Evolutionary conservation across 2,888 invertebrate species (phyloP), one percentile per base, ranked within the genome.

Genomic region (Hemaris fuciformis): DNA sequence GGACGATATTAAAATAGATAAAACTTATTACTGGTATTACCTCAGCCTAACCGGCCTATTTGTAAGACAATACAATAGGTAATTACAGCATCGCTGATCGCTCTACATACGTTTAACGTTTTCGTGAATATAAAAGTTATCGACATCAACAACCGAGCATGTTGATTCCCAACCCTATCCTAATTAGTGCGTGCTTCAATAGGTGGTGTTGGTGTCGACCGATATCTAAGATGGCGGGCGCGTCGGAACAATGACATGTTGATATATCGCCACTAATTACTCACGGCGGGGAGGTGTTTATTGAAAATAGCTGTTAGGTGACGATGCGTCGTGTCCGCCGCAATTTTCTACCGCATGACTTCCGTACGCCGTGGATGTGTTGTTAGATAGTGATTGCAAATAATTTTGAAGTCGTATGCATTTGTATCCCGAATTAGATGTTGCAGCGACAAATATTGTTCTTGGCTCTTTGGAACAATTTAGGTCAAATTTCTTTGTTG

Each of bases 211-310:
- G 61, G 46, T 57, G 45, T 61, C 18, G 45, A 25, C 41, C 48
- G 38, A 53, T 41, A 46, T 62, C 61, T 62, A 61, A 62, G 56
- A 62, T 65, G 65, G 65, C 65, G 53, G 22, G 60, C 45, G 45
- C 15, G 43, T 46, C 61, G 59, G 41, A 25, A 56, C 53, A 82
- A 73, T 84, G 90, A 88, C 89, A 85, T 73, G 84, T 88, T 91
- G 90, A 91, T 91, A 84, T 85, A 91, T 91, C 85, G 81, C 87
- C 81, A 76, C 89, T 90, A 89, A 91, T 91, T 88, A 89, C 89
- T 89, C 85, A 87, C 69, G 60, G 80, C 74, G 73, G 79, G 77
- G 81, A 88, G 87, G 89, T 88, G 89, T 89, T 89, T 89, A 89
- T 89, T 88, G 89, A 88, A 87, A 88, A 89, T 89, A 88, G 73